Percentiles rank a stretch among this genome's conserved stretches.
Evolutionary conservation across 2,797 vertebrate species (phyloP).

Genomic region (Numenius phaeopus): DNA sequence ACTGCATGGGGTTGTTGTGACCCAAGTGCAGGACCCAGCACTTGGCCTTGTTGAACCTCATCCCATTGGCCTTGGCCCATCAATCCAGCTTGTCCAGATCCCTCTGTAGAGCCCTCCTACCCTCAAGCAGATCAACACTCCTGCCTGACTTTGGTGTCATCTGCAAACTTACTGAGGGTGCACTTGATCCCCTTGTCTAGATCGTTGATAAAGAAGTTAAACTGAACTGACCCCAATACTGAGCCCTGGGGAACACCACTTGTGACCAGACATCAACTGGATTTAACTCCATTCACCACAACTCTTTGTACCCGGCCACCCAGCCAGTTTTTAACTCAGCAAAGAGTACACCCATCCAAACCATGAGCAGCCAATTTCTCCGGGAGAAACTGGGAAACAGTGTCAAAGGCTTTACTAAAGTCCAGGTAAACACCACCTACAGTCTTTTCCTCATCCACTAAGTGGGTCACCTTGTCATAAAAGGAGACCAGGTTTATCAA

Average conservation of each 20-base stretch:
- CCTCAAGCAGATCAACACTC: no score
- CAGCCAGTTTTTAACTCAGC: not conserved
- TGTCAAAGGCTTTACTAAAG: not conserved
- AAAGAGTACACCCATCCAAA: not conserved
- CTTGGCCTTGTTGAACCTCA: no score
- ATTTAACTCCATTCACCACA: not conserved
- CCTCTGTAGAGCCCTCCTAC: no score
- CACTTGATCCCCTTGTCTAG: not conserved
- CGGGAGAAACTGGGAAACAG: no score
- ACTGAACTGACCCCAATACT: not conserved
- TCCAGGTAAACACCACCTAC: not conserved
- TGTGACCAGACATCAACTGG: not conserved
- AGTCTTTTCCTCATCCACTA: not conserved
- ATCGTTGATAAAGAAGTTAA: not conserved
- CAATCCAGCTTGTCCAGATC: no score
- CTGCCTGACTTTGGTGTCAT: not conserved
- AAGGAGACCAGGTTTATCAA: not conserved
- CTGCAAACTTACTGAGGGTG: not conserved
- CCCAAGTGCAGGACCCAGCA: no score
- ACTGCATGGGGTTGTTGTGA: no score
- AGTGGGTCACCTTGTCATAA: not conserved
- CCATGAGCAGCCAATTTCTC: not conserved
- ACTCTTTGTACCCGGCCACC: not conserved
- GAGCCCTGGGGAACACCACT: not conserved
- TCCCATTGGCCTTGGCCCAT: no score